Base-by-base conservation (phyloP, 2,797 vertebrate genomes). In the Muraenolepis orangiensis region DNA sequence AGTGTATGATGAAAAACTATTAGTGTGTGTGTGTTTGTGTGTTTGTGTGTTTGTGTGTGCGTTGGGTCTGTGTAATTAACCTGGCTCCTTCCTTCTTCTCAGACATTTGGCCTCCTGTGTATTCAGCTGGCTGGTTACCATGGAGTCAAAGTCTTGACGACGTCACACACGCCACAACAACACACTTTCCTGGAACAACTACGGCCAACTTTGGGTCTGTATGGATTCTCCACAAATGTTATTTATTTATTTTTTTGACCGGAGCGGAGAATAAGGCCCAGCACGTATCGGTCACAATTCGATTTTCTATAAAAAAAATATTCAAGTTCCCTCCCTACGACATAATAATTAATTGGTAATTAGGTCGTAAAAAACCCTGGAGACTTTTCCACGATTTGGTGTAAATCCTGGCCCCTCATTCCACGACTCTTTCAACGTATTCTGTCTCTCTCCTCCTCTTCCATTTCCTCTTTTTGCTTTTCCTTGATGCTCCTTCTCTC, bases 91-190 rank as follows among this genome's bases (percentile, higher is more conserved):
- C 31, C 36, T 32, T 3, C 32, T 7, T 2, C 0, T 6, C 90
- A 99, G 97, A 88, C 96, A 0, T 94, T 96, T 0, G 96, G 98
- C 38, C 93, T 95, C 29, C 93, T 98, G 86, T 94, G 95, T 5
- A 91, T 98, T 86, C 98, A 99, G 90, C 66, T 99, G 82, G 97
- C 97, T 31, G 95, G 95, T 46, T 96, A 97, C 40, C 94, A 97
- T 77, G 96, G 96, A 38, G 95, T 96, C 66, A 97, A 93, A 82
- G 96, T 99, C 42, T 91, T 99, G 73, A 91, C 95, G 7, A 97
- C 96, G 2, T 95, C 95, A 0, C 83, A 90, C 81, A 94, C 92
- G 6, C 90, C 91, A 0, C 93, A 98, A 40, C 92, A 97, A 76
- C 96, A 95, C 74, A 91, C 93, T 4, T 93, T 93, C 83, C 92